phyloP scores from a whole-genome alignment of 1,140 invertebrate species.

The Tigriopus japonicus region DNA sequence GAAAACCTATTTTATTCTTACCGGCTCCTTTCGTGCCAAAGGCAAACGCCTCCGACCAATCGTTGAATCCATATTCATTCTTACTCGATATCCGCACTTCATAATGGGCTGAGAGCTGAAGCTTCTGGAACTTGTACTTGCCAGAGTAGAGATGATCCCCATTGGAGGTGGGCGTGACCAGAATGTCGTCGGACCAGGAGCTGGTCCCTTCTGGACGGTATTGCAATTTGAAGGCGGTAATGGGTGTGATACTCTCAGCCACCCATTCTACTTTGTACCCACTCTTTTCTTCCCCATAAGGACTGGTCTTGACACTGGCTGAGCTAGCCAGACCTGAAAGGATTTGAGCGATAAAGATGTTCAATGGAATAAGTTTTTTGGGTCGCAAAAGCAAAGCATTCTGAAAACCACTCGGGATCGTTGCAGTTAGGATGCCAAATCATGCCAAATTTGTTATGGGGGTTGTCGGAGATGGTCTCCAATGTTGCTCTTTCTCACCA shows the following conservation, averaged over 20 bases:
- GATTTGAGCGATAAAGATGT: no score
- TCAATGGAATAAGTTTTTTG: no score
- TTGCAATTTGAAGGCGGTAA: background rate
- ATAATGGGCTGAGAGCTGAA: background rate
- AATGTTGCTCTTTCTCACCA: no score
- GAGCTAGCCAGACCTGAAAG: background rate
- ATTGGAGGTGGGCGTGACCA: background rate
- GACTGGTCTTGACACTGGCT: background rate
- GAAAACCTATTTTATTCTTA: background rate
- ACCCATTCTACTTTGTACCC: background rate
- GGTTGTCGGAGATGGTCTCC: no score
- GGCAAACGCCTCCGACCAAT: background rate
- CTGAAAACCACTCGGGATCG: no score
- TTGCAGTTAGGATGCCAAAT: no score
- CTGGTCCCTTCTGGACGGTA: background rate
- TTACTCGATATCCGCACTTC: background rate
- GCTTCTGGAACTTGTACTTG: background rate
- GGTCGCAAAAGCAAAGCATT: no score
- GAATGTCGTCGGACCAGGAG: background rate
- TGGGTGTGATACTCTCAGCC: background rate
- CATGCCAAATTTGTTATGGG: no score
- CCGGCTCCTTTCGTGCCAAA: slow-evolving; percentile 1
- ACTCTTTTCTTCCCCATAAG: background rate
- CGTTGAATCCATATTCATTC: background rate
- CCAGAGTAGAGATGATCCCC: background rate